phyloP scores from a whole-genome alignment of 2,888 invertebrate species.

The Tholera decimalis region DNA sequence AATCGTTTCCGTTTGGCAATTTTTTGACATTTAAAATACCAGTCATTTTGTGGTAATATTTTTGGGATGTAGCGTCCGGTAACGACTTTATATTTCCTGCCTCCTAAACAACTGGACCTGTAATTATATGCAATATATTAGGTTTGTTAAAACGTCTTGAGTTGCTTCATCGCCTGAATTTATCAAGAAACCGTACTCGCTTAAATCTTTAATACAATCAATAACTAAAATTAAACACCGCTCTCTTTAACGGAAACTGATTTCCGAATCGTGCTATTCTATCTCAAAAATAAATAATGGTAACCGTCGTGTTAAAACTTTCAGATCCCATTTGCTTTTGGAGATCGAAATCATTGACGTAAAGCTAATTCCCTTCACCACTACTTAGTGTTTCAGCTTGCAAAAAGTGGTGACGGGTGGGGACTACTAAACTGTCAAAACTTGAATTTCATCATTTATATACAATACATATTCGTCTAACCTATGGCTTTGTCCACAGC shows the following conservation, averaged over 20 bases:
- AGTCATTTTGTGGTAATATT: constrained; percentile 38
- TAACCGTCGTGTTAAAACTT: constrained; percentile 26
- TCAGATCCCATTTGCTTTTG: constrained; percentile 14
- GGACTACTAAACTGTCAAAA: too few species aligned
- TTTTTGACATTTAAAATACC: constrained; percentile 50
- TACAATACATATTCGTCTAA: too few species aligned
- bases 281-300: neutral
- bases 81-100: constrained; percentile 52
- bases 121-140: constrained; percentile 51
- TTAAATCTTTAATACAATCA: constrained; percentile 8
- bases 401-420: too few species aligned
- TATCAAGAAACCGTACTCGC: constrained; percentile 6
- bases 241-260: constrained; percentile 30
- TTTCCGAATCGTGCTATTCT: constrained; percentile 43
- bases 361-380: too few species aligned
- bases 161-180: constrained; percentile 16
- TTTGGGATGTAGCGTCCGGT: constrained; percentile 46
- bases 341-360: neutral
- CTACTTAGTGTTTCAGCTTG: neutral
- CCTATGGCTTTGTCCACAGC: too few species aligned
- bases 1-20: constrained; percentile 52
- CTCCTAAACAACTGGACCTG: constrained; percentile 14
- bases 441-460: too few species aligned
- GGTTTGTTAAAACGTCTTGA: constrained; percentile 21
- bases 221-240: neutral